Evolutionary conservation across 2,797 vertebrate genomes (phyloP).

Genomic region (Coendou prehensilis): DNA sequence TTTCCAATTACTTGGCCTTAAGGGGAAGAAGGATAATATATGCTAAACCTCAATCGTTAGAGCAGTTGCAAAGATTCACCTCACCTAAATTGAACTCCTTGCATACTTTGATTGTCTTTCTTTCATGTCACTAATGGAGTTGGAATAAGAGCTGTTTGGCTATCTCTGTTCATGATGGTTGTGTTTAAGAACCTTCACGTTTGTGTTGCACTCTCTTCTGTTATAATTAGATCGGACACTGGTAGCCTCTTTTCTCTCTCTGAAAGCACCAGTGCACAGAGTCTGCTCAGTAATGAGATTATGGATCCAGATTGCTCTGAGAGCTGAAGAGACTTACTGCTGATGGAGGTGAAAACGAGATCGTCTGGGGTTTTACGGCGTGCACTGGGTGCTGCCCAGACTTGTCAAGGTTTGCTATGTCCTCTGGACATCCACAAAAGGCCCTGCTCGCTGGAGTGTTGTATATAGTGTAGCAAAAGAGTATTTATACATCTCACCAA

Average conservation of each 20-base stretch:
- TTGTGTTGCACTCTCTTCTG: conserved; percentile 85
- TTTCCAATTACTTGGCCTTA: conserved; percentile 90
- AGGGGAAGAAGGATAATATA: conserved; percentile 89
- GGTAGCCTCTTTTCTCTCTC: conserved; percentile 87
- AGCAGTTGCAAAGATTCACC: conserved; percentile 85
- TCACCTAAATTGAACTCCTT: conserved; percentile 84
- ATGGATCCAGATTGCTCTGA: conserved; percentile 80
- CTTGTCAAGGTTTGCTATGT: conserved; percentile 88
- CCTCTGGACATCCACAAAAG: conserved; percentile 89
- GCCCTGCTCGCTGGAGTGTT: conserved; percentile 91
- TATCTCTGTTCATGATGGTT: conserved; percentile 82
- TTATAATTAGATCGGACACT: conserved; percentile 86
- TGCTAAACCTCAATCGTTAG: conserved; percentile 86
- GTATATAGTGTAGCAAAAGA: conserved; percentile 99
- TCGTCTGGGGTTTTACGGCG: conserved; percentile 87
- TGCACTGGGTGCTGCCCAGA: conserved; percentile 88
- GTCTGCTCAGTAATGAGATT: conserved; percentile 72
- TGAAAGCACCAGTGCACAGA: conserved; percentile 81
- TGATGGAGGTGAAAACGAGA: conserved; percentile 80
- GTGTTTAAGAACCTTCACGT: conserved; percentile 88
- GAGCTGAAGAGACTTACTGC: conserved; percentile 85
- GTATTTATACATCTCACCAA: conserved; percentile 99
- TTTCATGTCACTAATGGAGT: conserved; percentile 84
- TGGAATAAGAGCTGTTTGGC: conserved; percentile 85
- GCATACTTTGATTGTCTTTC: conserved; percentile 82